phyloP scores from a whole-genome alignment of 2,888 invertebrate species.

The Coleophora flavipennella region DNA sequence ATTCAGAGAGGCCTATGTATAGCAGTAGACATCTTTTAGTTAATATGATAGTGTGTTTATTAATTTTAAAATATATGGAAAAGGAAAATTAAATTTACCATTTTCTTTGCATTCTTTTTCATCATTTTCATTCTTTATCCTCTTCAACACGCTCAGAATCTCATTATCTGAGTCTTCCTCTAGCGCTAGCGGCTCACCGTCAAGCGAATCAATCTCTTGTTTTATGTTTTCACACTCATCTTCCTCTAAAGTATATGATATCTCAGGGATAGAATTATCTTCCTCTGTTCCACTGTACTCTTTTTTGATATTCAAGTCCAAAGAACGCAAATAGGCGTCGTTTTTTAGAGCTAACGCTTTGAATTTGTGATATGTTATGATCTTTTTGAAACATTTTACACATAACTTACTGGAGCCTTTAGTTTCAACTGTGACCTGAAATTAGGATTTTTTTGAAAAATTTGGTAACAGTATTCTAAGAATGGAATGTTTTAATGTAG shows the following conservation, averaged over 20 bases:
- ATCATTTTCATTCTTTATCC: conserved; percentile 34
- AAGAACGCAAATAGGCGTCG: conserved; percentile 32
- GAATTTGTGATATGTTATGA: conserved; percentile 41
- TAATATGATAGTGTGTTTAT: too few relatives aligned
- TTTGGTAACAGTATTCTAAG: too few relatives aligned
- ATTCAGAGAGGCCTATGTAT: too few relatives aligned
- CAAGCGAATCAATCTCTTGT: background rate
- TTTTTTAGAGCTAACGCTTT: conserved; percentile 42
- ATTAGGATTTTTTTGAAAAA: conserved; percentile 4
- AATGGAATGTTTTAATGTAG: too few relatives aligned
- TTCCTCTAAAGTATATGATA: background rate
- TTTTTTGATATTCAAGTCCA: conserved; percentile 9
- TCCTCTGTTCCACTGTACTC: too few relatives aligned
- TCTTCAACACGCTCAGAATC: conserved; percentile 39
- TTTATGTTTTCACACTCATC: background rate
- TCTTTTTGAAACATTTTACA: conserved; percentile 41
- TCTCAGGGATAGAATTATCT: too few relatives aligned
- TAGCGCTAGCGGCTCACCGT: background rate
- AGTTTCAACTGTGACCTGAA: conserved; percentile 32
- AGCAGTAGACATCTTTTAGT: too few relatives aligned
- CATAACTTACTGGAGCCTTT: conserved; percentile 41
- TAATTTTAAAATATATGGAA: too few relatives aligned
- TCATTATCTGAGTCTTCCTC: conserved; percentile 39
- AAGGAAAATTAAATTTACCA: conserved; percentile 21
- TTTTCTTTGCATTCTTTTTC: conserved; percentile 29